Evolutionary conservation across 2,797 vertebrate species (phyloP), one percentile per base, ranked within the genome.

Genomic region (Gadopsis bispinosus): DNA sequence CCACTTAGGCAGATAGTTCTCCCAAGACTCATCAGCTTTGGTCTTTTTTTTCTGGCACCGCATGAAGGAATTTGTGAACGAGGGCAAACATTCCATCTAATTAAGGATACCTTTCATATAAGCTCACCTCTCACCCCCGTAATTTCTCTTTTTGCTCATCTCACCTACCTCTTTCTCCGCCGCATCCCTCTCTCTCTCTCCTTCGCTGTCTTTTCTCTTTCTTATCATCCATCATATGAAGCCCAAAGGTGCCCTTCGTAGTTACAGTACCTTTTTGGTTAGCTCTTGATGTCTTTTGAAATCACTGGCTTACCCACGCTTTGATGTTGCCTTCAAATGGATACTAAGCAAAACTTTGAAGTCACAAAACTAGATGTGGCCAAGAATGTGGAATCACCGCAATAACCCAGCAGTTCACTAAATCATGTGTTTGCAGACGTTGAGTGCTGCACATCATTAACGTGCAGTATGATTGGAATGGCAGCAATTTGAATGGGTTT

Each of bases 1-100:
- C 91, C 94, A 93, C 91, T 95, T 94, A 94, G 88, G 89, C 86
- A 86, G 87, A 93, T 92, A 91, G 89, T 92, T 89, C 92, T 92
- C 88, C 91, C 85, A 84, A 92, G 87, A 92, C 88, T 93, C 88
- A 83, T 93, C 86, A 78, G 90, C 86, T 91, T 88, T 89, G 89
- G 80, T 89, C 77, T 89, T 88, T 85, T 83, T 80, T 88, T 60
- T 13, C 83, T 90, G 88, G 90, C 84, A 86, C 81, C 76, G 89
- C 90, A 92, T 92, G 81, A 92, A 93, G 89, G 87, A 91, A 92
- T 92, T 90, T 88, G 86, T 86, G 74, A 84, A 89, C 90, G 83
- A 91, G 91, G 86, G 87, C 89, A 91, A 93, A 93, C 81, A 88
- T 88, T 93, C 83, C 82, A 75, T 90, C 90, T 93, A 93, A 95